A percentile compares a stretch with the other conserved stretches of the same genome.
These are phyloP conservation scores for Drosophila sturtevanti DNA, from an alignment of 1,140 invertebrate species.

Conservation along the genomic window DNA sequence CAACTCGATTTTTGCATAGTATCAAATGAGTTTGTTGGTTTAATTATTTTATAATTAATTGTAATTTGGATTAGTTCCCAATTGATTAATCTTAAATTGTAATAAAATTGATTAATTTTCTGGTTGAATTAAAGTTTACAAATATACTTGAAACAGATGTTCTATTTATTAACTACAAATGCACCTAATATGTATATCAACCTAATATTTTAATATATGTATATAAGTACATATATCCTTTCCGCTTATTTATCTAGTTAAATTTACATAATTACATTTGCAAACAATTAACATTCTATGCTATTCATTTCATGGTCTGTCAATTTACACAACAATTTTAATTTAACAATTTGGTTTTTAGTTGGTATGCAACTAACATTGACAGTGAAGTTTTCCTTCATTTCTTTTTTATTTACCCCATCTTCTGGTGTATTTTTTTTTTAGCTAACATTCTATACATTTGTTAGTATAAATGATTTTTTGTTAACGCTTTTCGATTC, in stretches of 20 bases:
- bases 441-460: not conserved
- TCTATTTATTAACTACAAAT: not conserved
- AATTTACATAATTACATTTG: conserved; percentile 4
- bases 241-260: conserved; percentile 1
- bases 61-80: no score
- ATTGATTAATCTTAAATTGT: no score
- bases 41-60: no score
- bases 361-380: not conserved
- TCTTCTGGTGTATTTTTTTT: no score
- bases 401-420: no score
- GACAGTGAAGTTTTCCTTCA: not conserved
- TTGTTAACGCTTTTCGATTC: conserved; percentile 38
- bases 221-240: no score
- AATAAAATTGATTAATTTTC: no score
- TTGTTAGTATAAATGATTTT: conserved; percentile 31
- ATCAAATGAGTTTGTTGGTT: no score
- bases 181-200: not conserved
- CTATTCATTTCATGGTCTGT: conserved; percentile 38
- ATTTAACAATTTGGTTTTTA: conserved; percentile 28
- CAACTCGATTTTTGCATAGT: no score
- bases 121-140: no score
- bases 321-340: conserved; percentile 43
- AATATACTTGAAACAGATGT: no score
- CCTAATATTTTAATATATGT: not conserved
- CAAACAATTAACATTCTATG: conserved; percentile 19